Conservation (phyloP, 2,113 vertebrate genomes). For the Origma solitaria region DNA sequence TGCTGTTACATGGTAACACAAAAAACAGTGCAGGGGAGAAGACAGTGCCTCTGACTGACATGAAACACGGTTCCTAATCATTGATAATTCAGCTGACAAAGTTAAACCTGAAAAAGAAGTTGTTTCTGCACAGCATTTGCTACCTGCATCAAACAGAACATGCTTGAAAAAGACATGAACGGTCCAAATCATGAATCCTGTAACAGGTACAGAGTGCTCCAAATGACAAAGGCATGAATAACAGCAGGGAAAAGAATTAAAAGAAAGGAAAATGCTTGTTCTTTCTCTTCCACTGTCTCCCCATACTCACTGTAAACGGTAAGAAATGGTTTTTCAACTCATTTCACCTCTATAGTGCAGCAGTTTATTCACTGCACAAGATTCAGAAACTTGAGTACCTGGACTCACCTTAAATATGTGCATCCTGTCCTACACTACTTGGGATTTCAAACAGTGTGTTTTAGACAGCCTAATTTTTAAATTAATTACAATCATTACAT, state of each 20-base stretch:
- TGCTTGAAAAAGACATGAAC: not conserved
- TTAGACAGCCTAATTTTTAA: not conserved
- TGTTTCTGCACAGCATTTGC: not conserved
- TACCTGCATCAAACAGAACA: not conserved
- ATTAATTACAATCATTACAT: not conserved
- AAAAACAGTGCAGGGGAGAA: not conserved
- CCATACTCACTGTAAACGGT: not conserved
- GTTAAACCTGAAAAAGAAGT: not conserved
- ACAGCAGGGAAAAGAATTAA: not conserved
- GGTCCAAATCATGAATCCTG: not conserved
- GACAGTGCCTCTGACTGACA: not conserved
- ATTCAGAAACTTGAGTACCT: not conserved
- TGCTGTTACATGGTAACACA: not conserved
- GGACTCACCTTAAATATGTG: not conserved
- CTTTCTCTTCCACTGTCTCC: not conserved
- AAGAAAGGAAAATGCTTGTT: not conserved
- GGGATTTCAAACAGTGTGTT: not conserved
- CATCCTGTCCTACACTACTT: not conserved
- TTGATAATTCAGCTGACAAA: not conserved
- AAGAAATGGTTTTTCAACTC: not conserved
- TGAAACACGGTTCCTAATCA: not conserved
- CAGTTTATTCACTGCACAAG: not conserved
- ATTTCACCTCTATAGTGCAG: not conserved
- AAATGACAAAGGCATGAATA: not conserved
- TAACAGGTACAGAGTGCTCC: not conserved